phyloP scores from a whole-genome alignment of 1,140 invertebrate species.

The Drosophila kohkoa region DNA sequence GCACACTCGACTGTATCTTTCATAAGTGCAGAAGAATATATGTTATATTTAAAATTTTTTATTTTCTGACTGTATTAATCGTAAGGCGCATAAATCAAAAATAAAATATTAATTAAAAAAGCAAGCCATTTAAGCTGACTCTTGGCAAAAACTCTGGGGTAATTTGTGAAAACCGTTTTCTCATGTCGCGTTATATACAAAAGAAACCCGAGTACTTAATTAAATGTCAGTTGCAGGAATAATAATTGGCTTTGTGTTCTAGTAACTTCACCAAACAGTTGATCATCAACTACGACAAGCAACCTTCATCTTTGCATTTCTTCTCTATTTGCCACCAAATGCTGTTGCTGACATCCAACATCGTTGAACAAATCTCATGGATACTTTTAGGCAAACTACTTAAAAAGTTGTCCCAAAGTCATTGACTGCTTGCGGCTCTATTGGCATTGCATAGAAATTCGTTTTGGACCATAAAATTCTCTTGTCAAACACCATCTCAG shows the following conservation, averaged over 20 bases:
- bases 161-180: no score
- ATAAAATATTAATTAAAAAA: no score
- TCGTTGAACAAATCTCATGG: slow-evolving; percentile 23
- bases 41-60: no score
- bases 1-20: no score
- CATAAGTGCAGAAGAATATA: no score
- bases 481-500: neutral
- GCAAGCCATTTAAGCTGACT: no score
- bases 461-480: slow-evolving; percentile 59
- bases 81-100: no score
- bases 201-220: no score
- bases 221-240: slow-evolving; percentile 63
- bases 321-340: slow-evolving; percentile 34
- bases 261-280: slow-evolving; percentile 74
- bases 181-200: no score
- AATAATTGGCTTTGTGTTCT: slow-evolving; percentile 74
- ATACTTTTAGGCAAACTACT: slow-evolving; percentile 67
- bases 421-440: slow-evolving; percentile 68
- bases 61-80: no score
- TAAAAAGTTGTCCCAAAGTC: slow-evolving; percentile 81
- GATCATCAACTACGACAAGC: slow-evolving; percentile 62
- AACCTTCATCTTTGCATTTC: slow-evolving; percentile 47
- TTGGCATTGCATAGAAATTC: slow-evolving; percentile 80
- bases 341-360: neutral
- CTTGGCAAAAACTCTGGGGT: no score